phyloP scores from a whole-genome alignment of 2,113 vertebrate genomes.

The Mastomys coucha region DNA sequence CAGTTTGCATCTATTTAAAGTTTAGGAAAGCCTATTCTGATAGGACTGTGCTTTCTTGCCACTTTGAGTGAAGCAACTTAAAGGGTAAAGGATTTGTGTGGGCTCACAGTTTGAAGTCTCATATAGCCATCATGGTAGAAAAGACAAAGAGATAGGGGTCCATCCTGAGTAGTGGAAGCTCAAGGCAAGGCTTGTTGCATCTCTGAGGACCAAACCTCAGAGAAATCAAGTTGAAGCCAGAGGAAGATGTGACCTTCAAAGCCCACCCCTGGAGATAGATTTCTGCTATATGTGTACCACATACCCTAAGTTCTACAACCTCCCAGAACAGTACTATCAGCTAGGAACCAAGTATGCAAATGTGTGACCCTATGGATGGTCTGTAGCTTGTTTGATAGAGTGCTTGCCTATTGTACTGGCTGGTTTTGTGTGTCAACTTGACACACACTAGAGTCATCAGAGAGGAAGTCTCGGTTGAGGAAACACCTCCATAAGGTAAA shows the following conservation, averaged over 20 bases:
- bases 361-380: not conserved
- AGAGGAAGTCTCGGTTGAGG: not conserved
- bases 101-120: not conserved
- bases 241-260: not conserved
- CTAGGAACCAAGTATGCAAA: not conserved
- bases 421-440: not conserved
- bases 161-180: not conserved
- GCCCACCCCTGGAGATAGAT: not conserved
- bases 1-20: not conserved
- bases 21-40: not conserved
- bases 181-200: not conserved
- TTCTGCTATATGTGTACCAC: not conserved
- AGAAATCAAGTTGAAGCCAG: not conserved
- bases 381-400: not conserved
- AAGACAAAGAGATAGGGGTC: not conserved
- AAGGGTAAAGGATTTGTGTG: not conserved
- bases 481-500: not conserved
- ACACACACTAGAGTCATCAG: not conserved
- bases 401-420: not conserved
- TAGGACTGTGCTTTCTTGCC: not conserved
- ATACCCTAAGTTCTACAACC: not conserved
- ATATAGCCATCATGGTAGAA: not conserved
- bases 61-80: not conserved
- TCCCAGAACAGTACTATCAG: not conserved
- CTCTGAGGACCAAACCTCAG: not conserved